phyloP scores from a whole-genome alignment of 92 coral and sea anemone species.

The Actinostola sp. region DNA sequence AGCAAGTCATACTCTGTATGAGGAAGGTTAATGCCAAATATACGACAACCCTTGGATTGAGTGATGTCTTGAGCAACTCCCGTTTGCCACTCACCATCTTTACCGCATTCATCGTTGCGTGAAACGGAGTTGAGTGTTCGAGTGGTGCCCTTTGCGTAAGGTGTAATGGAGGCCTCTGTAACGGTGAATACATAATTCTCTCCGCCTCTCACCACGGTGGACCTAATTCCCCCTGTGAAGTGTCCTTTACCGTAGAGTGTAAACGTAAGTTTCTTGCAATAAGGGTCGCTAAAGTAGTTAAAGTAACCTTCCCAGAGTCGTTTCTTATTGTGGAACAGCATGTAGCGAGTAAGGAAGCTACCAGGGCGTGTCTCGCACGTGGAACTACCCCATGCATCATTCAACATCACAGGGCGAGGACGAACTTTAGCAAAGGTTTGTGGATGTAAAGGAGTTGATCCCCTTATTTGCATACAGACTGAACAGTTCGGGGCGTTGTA shows the following conservation, averaged over 20 bases:
- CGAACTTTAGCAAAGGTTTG: constrained; percentile 37
- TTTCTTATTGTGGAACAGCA: constrained; percentile 43
- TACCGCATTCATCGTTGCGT: constrained; percentile 63
- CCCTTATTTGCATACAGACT: constrained; percentile 47
- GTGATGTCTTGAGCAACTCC: constrained; percentile 64
- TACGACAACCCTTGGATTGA: constrained; percentile 59
- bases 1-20: constrained; percentile 74
- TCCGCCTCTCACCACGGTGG: constrained; percentile 57
- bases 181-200: constrained; percentile 69
- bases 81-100: constrained; percentile 56
- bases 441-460: constrained; percentile 53
- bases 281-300: constrained; percentile 59
- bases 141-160: constrained; percentile 43
- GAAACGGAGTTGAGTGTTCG: constrained; percentile 45
- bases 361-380: constrained; percentile 77
- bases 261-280: constrained; percentile 66
- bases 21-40: constrained; percentile 64
- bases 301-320: constrained; percentile 65
- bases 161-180: constrained; percentile 63
- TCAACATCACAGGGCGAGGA: constrained; percentile 45
- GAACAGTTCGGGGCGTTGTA: constrained; percentile 69
- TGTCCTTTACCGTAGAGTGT: constrained; percentile 61
- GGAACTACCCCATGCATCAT: constrained; percentile 71
- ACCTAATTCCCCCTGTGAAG: constrained; percentile 46
- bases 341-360: constrained; percentile 74